Conservation (phyloP, 1,140 invertebrate species). For the Drosophila kepulauana region DNA sequence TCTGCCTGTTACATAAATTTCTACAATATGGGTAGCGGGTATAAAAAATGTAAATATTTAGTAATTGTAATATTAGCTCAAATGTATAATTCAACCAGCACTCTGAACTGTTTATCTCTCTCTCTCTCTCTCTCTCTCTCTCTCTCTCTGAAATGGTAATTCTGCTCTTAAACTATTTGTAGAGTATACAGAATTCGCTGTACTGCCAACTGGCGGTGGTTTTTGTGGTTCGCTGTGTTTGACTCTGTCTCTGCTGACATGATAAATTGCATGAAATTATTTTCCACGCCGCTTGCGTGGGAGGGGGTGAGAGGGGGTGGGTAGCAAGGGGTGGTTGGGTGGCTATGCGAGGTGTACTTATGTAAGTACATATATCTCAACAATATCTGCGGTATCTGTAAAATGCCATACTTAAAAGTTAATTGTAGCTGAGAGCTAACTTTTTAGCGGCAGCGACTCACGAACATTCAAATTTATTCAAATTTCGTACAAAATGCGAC, state of each 20-base stretch:
- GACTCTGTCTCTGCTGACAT: constrained; percentile 61
- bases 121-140: no score
- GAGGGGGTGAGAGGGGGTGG: neutral
- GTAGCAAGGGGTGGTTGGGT: neutral
- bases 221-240: neutral
- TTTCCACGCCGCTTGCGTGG: constrained; percentile 40
- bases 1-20: no score
- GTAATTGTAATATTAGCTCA: no score
- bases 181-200: constrained; percentile 5
- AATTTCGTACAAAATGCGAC: constrained; percentile 73
- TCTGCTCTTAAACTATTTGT: neutral
- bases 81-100: no score
- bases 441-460: constrained; percentile 42
- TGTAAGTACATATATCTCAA: constrained; percentile 48
- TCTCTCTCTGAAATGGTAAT: no score
- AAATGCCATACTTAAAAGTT: constrained; percentile 84
- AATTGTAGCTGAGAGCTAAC: constrained; percentile 76
- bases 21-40: no score
- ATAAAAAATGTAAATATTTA: no score
- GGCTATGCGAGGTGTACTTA: constrained; percentile 16
- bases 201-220: neutral
- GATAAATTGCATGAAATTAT: constrained; percentile 84
- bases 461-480: constrained; percentile 78
- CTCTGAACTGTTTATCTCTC: no score
- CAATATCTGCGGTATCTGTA: constrained; percentile 79